Percentiles rank a stretch among this genome's conserved stretches.
These are phyloP conservation scores for Sarcophaga peregrina DNA, from an alignment of 1,140 invertebrate genomes.

Conservation along the genomic window DNA sequence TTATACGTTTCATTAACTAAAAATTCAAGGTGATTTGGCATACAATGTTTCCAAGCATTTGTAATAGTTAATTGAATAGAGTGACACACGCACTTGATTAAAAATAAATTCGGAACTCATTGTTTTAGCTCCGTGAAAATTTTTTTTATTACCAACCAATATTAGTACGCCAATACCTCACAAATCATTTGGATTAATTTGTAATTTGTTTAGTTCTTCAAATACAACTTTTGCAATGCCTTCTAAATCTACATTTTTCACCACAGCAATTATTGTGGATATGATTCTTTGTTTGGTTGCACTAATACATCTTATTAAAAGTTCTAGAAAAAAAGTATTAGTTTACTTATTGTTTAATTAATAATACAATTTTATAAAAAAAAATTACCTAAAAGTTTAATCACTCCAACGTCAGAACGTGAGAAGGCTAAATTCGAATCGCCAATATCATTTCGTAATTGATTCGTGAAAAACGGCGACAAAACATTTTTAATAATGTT, in stretches of 20 bases:
- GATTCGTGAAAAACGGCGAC: constrained; percentile 54
- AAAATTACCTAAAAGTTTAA: constrained; percentile 60
- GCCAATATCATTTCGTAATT: constrained; percentile 56
- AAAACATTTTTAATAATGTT: constrained; percentile 62
- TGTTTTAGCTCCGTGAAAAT: constrained; percentile 50
- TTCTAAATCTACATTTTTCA: no score
- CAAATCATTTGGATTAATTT: constrained; percentile 50
- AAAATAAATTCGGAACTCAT: no score
- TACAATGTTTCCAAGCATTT: no score
- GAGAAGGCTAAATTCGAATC: constrained; percentile 60
- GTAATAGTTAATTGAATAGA: no score
- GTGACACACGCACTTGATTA: no score
- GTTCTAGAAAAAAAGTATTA: background rate
- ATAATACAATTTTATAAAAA: constrained; percentile 49
- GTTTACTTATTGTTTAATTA: constrained; percentile 54
- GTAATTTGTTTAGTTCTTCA: constrained; percentile 43
- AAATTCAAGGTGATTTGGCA: no score
- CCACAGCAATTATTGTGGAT: background rate
- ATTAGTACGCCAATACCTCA: constrained; percentile 47
- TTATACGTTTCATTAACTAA: no score
- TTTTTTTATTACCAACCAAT: constrained; percentile 55
- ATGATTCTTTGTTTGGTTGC: background rate
- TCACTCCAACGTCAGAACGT: constrained; percentile 61
- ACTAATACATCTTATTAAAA: background rate
- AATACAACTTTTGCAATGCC: no score